Conservation (phyloP, 1,140 invertebrate species). For the Lucilia sericata region DNA sequence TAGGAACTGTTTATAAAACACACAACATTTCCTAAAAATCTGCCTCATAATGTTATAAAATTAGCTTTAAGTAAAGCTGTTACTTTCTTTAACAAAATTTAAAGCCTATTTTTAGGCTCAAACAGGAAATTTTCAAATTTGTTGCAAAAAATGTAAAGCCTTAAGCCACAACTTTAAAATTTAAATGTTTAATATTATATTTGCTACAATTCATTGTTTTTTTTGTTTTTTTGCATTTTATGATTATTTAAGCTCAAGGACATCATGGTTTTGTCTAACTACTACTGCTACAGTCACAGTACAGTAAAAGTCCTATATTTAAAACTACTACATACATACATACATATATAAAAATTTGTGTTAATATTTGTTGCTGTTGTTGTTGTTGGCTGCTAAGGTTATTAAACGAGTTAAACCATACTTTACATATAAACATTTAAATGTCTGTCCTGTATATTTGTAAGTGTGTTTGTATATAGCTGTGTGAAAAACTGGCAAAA, state of each 20-base stretch:
- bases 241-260: slow-evolving; percentile 43
- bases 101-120: neutral
- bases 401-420: slow-evolving; percentile 42
- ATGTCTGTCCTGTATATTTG: no score
- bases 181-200: neutral
- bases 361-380: neutral
- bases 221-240: slow-evolving; percentile 8
- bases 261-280: slow-evolving; percentile 40
- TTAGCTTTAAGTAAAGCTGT: neutral
- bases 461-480: neutral
- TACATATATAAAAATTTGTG: neutral
- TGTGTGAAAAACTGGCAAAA: neutral
- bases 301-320: no score
- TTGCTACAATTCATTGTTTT: slow-evolving; percentile 6
- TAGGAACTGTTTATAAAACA: no score
- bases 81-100: no score
- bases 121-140: no score
- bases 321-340: neutral
- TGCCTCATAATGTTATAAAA: no score
- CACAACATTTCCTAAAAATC: no score
- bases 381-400: slow-evolving; percentile 25
- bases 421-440: slow-evolving; percentile 3
- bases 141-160: no score
- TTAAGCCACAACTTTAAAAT: no score
- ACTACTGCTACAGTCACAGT: neutral